Evolutionary conservation across 2,113 vertebrate genomes (phyloP), one percentile per base, ranked within the genome.

Genomic region (Anthoscopus minutus): DNA sequence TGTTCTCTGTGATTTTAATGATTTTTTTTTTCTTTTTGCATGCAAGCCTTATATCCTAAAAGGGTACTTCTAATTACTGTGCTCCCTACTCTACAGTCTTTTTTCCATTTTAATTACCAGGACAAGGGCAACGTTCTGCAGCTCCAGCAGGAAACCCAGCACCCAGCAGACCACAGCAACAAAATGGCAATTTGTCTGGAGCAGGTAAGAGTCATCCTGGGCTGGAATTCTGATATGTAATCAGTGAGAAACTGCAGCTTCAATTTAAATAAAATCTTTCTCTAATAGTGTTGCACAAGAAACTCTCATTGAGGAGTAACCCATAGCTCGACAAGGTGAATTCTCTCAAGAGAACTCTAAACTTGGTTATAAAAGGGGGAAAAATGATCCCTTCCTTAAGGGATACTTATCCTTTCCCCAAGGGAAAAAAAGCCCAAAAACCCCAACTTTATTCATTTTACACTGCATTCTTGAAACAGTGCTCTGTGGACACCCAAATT

Each of bases 131-230:
- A 61, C 88, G 90, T 81, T 57, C 92, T 64, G 81, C 96, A 58
- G 58, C 96, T 88, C 81, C 96, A 62, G 71, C 95, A 79, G 54
- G 88, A 85, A 95, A n/a, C 53, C 38, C 95, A 66, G 72, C 86
- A 28, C 31, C 91, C 70, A 96, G 77, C 95, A 98, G 94, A 72
- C 96, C 96, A 21, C 96, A 92, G 64, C 97, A 94, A 4, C 98
- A 94, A 79, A 98, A 92, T 18, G 96, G 95, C 81, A 96, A 64
- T 94, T 74, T 94, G 11, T 93, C 97, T 76, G 47, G 28, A 64
- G n/a, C 66, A 89, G 98, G 98, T 98, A 96, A 98, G 94, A 72
- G 45, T 18, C 69, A 84, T 45, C 10, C 37, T 37, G 72, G 53
- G 40, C 37, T 70, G 72, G 28, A 71, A 71, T 89, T 86, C 42